Evolutionary conservation across 2,888 invertebrate species (phyloP), one percentile per base, ranked within the genome.

Genomic region (Plebejus melissa): DNA sequence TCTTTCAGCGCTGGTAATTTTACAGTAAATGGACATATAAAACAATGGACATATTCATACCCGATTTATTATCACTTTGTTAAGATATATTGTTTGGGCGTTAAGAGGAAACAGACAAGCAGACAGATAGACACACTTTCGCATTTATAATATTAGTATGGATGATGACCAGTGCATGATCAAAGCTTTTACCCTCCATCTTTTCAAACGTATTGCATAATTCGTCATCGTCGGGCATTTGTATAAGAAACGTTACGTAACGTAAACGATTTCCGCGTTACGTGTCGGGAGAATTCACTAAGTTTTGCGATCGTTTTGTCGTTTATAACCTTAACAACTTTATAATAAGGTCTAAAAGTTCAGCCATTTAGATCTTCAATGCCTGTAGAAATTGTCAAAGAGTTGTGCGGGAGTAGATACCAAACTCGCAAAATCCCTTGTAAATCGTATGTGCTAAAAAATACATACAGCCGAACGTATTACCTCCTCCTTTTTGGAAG

Each of bases 201-300:
- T 65, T 65, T 65, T 65, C 65, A 6, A 65, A 9, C 32, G 1
- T n/a, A 60, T 65, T 65, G 32, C 65, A 65, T 65, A 65, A 65
- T 65, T 65, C 65, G 65, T 65, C 65, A 65, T 65, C 65, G 65
- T 13, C 32, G 13, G 28, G 11, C 60, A 60, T n/a, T 58, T 22
- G 60, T 65, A 65, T 65, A 65, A 28, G 65, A 65, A 65, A 65
- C 65, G 65, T 65, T 65, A 65, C 13, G 65, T 36, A 16, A 65
- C 65, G 32, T 65, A 54, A 72, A 54, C 50, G 46, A 72, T 72
- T 72, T 72, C 72, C 72, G 46, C 32, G 72, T 72, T 72, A 54
- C 72, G 72, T 72, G 72, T 50, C 50, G 72, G 72, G 72, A 54
- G 32, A 72, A 32, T 36, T 65, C 32, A 16, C 65, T 13, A 9